A percentile compares a stretch with the other conserved stretches of the same genome.
Conservation (phyloP, 2,888 invertebrate genomes). For the Himalopsyche kuldschensis region DNA sequence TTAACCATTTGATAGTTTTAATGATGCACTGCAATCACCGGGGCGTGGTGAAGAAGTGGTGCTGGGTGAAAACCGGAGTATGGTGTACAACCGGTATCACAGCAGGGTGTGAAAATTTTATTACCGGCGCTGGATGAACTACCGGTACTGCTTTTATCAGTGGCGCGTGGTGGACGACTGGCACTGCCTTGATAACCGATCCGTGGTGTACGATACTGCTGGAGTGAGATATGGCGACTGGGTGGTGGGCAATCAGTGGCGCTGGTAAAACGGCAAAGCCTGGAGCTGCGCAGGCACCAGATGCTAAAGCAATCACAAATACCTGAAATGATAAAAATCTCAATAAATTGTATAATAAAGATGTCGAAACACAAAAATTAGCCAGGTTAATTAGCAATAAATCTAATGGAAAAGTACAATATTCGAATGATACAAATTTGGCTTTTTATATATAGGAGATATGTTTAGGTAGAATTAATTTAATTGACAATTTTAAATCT, state of each 20-base stretch:
- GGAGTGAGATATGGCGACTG: slow-evolving; percentile 49
- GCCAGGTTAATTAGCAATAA: too few relatives aligned
- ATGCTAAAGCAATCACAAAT: slow-evolving; percentile 43
- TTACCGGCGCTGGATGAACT: slow-evolving; percentile 43
- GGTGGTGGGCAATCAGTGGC: slow-evolving; percentile 45
- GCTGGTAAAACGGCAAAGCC: slow-evolving; percentile 44
- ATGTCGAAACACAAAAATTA: too few relatives aligned
- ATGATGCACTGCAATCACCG: slow-evolving; percentile 50
- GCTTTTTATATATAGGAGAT: too few relatives aligned
- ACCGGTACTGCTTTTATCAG: slow-evolving; percentile 43
- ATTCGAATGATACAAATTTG: too few relatives aligned
- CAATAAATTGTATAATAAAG: neutral
- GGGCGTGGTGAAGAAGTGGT: slow-evolving; percentile 41
- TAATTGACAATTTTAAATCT: too few relatives aligned
- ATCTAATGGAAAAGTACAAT: too few relatives aligned
- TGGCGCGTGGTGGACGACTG: slow-evolving; percentile 48
- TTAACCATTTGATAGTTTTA: slow-evolving; percentile 29
- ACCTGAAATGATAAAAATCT: slow-evolving; percentile 15
- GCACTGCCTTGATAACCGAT: slow-evolving; percentile 43
- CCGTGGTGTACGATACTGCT: slow-evolving; percentile 47
- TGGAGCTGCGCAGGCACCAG: slow-evolving; percentile 41
- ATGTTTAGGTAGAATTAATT: too few relatives aligned
- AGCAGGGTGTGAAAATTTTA: neutral
- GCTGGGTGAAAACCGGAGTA: slow-evolving; percentile 45
- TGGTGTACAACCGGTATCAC: slow-evolving; percentile 44